phyloP scores from a whole-genome alignment of 2,797 vertebrate genomes.

The Halcyon chelicuti region DNA sequence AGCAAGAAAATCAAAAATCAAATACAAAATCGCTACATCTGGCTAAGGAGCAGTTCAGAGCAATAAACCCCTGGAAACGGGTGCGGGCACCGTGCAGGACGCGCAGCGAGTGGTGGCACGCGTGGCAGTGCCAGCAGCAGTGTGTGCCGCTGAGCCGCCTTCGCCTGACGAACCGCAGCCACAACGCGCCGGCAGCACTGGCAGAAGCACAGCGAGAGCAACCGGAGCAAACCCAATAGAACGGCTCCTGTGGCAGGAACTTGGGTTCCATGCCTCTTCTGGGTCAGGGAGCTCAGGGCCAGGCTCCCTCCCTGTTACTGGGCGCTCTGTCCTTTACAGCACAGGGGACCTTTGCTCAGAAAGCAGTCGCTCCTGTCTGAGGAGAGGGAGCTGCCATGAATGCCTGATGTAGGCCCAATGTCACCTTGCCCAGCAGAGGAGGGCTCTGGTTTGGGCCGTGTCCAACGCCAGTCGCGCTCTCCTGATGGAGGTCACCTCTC shows the following conservation, averaged over 20 bases:
- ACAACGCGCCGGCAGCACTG: neutral
- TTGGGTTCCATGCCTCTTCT: neutral
- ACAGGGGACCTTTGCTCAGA: constrained; percentile 91
- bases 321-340: constrained; percentile 91
- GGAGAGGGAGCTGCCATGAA: constrained; percentile 86
- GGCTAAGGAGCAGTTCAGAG: neutral
- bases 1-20: too few relatives aligned
- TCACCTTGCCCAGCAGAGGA: constrained; percentile 91
- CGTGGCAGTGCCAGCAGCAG: neutral
- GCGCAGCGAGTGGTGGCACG: fast-evolving
- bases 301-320: constrained; percentile 71
- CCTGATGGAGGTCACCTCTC: constrained; percentile 80
- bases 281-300: constrained; percentile 32
- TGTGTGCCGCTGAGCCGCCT: neutral
- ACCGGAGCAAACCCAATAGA: neutral
- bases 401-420: constrained; percentile 91
- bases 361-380: constrained; percentile 92
- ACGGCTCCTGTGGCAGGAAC: neutral
- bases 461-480: constrained; percentile 64
- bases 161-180: neutral
- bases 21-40: fast-evolving
- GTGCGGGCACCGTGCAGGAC: fast-evolving
- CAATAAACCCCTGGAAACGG: neutral
- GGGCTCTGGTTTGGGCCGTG: constrained; percentile 68
- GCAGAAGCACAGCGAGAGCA: neutral